Conservation (phyloP, 1,140 invertebrate species). For the Cataglyphis hispanica region DNA sequence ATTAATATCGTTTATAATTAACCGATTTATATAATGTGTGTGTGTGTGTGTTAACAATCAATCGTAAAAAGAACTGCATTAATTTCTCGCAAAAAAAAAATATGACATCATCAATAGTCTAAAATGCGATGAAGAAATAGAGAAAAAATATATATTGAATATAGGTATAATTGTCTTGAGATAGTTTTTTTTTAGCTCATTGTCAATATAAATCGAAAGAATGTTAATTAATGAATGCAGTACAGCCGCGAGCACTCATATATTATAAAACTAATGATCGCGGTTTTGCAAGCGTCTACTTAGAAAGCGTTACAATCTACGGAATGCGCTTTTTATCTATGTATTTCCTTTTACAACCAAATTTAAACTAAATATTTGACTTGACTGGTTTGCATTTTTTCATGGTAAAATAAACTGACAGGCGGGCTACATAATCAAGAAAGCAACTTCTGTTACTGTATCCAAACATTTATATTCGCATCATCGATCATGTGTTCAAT, state of each 20-base stretch:
- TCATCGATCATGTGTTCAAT: not conserved
- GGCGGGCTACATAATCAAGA: not conserved
- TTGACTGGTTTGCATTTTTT: not conserved
- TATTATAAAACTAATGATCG: slow-evolving; percentile 70
- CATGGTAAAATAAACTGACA: not conserved
- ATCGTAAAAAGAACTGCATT: not conserved
- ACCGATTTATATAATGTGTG: not conserved
- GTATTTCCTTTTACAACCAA: slow-evolving; percentile 26
- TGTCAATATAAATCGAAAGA: not conserved
- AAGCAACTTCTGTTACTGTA: not conserved
- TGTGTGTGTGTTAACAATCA: not conserved
- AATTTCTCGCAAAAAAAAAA: not conserved
- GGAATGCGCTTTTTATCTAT: slow-evolving; percentile 47
- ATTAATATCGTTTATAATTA: not conserved
- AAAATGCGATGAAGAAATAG: not conserved
- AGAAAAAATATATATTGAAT: not conserved
- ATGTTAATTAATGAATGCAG: not conserved
- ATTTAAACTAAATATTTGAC: slow-evolving; percentile 54
- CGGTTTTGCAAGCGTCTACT: slow-evolving; percentile 64
- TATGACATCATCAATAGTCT: not conserved
- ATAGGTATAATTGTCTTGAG: too few relatives aligned
- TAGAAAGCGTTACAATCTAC: slow-evolving; percentile 69
- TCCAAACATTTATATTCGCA: slow-evolving; percentile 31
- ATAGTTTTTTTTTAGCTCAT: not conserved
- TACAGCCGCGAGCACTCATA: slow-evolving; percentile 42